phyloP scores from a whole-genome alignment of 2,797 vertebrate species.

The Melanotaenia parkinsoni region DNA sequence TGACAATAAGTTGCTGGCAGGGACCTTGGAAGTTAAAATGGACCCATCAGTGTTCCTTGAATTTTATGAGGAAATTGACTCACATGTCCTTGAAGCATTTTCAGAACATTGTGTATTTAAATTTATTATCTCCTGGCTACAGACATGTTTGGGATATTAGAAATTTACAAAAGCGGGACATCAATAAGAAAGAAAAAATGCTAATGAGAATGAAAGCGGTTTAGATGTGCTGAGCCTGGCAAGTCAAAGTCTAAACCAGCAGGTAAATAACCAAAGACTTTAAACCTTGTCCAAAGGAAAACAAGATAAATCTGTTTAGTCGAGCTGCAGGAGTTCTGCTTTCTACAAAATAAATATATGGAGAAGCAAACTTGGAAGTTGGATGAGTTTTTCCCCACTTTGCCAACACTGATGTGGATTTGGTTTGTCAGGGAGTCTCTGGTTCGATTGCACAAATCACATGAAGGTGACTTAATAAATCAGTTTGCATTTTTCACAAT shows the following conservation, averaged over 20 bases:
- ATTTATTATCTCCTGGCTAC: not conserved
- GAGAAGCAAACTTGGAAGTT: not conserved
- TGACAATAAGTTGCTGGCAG: not conserved
- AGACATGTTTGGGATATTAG: not conserved
- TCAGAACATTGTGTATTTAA: not conserved
- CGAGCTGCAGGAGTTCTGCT: not conserved
- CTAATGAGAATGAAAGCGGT: no score
- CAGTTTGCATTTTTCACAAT: conserved; percentile 21
- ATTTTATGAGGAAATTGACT: not conserved
- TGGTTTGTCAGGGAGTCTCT: conserved; percentile 17
- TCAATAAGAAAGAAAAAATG: no score
- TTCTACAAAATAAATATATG: no score
- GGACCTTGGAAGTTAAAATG: not conserved
- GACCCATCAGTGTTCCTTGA: no score
- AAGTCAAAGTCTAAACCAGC: no score
- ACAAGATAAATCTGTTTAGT: not conserved
- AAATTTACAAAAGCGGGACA: no score
- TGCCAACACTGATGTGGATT: conserved; percentile 11
- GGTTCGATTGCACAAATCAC: conserved; percentile 11
- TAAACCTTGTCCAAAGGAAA: not conserved
- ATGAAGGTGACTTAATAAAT: conserved; percentile 46
- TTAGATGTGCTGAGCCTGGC: no score
- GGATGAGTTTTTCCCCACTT: not conserved
- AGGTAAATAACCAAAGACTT: no score
- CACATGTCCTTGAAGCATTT: not conserved